phyloP scores from a whole-genome alignment of 2,888 invertebrate species.

The Leucophenga montana region DNA sequence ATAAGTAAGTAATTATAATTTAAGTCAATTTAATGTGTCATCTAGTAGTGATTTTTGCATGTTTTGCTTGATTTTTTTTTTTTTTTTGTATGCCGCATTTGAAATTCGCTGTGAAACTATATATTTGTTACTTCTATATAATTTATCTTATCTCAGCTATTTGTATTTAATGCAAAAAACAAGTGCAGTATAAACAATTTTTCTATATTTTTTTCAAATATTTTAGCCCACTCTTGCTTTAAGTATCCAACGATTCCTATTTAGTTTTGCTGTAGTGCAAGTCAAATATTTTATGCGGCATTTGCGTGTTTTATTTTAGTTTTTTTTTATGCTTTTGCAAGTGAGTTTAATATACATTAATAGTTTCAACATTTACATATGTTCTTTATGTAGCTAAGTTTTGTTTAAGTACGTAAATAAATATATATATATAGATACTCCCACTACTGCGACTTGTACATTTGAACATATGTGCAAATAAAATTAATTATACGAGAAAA shows the following conservation, averaged over 20 bases:
- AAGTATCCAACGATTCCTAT: not conserved
- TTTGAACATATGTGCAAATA: conserved; percentile 68
- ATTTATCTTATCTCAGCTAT: conserved; percentile 40
- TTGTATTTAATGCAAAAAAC: conserved; percentile 50
- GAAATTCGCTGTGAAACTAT: too few species aligned
- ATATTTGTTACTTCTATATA: not conserved
- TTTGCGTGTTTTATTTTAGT: conserved; percentile 41
- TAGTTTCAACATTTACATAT: conserved; percentile 56
- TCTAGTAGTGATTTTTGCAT: conserved; percentile 11
- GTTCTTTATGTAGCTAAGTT: conserved; percentile 32
- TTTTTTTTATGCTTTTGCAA: conserved; percentile 13
- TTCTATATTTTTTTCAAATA: conserved; percentile 38
- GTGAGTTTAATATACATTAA: conserved; percentile 39
- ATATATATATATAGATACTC: conserved; percentile 43
- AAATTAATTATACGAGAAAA: conserved; percentile 44
- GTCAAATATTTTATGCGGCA: conserved; percentile 39
- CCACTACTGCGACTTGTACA: conserved; percentile 22
- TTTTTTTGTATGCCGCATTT: not conserved
- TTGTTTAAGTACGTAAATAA: conserved; percentile 40
- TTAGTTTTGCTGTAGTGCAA: conserved; percentile 29
- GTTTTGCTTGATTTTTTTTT: not conserved
- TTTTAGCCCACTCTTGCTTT: conserved; percentile 24
- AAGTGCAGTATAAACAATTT: conserved; percentile 66
- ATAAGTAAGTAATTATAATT: too few species aligned
- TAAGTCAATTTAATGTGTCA: conserved; percentile 23